phyloP scores from a whole-genome alignment of 1,140 invertebrate species.

The Drosophila nigrodunni region DNA sequence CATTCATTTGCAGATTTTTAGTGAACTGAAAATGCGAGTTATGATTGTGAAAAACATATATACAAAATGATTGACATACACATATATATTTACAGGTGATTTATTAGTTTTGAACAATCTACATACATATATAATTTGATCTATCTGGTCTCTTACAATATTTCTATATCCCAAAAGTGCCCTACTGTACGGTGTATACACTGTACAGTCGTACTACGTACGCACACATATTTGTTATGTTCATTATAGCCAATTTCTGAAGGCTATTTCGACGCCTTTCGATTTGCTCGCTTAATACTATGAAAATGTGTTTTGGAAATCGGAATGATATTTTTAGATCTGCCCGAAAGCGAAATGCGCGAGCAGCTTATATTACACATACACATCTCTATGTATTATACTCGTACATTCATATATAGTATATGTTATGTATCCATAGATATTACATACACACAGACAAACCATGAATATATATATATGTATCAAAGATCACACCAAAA shows the following conservation, averaged over 20 bases:
- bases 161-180: not conserved
- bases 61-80: conserved; percentile 17
- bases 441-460: conserved; percentile 10
- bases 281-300: conserved; percentile 37
- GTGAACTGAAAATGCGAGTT: conserved; percentile 5
- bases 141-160: conserved; percentile 5
- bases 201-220: not conserved
- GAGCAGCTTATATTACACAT: conserved; percentile 76
- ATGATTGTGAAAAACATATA: conserved; percentile 21
- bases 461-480: not conserved
- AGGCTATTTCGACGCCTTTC: conserved; percentile 49
- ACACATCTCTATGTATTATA: conserved; percentile 13
- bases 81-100: not conserved
- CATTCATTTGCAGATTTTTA: conserved; percentile 11
- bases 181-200: conserved; percentile 1
- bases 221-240: conserved; percentile 1
- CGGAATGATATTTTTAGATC: conserved; percentile 77
- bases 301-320: conserved; percentile 77
- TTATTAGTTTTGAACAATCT: conserved; percentile 12
- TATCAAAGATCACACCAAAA: conserved; percentile 1
- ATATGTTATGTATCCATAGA: conserved; percentile 14
- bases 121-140: not conserved
- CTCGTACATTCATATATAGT: conserved; percentile 9
- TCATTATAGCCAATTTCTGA: conserved; percentile 32
- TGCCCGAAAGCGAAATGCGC: conserved; percentile 68